These are phyloP conservation scores for Homarus americanus DNA, from an alignment of 1,140 invertebrate species.

Conservation along the genomic window DNA sequence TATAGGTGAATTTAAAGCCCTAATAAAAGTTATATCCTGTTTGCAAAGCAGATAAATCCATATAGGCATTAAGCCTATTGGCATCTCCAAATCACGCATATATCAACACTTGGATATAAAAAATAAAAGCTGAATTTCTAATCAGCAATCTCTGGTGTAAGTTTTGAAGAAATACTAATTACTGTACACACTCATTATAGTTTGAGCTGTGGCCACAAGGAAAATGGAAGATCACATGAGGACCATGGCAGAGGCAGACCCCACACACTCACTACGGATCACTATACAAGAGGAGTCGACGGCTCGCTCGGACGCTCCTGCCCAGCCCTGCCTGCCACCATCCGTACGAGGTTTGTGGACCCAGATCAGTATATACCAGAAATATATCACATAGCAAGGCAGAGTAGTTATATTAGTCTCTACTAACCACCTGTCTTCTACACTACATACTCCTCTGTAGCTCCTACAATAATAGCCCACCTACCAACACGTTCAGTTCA, in stretches of 20 bases:
- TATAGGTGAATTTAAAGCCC: conserved; percentile 21
- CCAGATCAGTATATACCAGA: conserved; percentile 65
- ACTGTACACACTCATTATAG: conserved; percentile 58
- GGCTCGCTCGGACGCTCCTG: neutral
- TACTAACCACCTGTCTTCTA: conserved; percentile 68
- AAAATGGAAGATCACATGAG: conserved; percentile 70
- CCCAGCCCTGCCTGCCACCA: conserved; percentile 43
- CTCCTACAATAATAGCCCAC: neutral
- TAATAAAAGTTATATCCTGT: conserved; percentile 10
- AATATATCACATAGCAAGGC: conserved; percentile 72
- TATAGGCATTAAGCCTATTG: conserved; percentile 32
- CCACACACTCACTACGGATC: conserved; percentile 26
- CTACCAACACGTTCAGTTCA: conserved; percentile 25
- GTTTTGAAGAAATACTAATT: conserved; percentile 59
- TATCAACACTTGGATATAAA: conserved; percentile 46
- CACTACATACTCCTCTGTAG: conserved; percentile 32
- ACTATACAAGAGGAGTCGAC: conserved; percentile 27
- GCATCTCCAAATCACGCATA: conserved; percentile 34
- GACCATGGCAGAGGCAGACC: conserved; percentile 56
- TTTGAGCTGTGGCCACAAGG: conserved; percentile 71
- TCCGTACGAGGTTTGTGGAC: conserved; percentile 63
- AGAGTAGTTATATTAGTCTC: conserved; percentile 71
- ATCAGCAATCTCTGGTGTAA: conserved; percentile 69
- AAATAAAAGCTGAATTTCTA: conserved; percentile 67
- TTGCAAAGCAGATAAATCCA: conserved; percentile 60